Conservation (phyloP, 2,113 vertebrate genomes). For the Lota lota region DNA sequence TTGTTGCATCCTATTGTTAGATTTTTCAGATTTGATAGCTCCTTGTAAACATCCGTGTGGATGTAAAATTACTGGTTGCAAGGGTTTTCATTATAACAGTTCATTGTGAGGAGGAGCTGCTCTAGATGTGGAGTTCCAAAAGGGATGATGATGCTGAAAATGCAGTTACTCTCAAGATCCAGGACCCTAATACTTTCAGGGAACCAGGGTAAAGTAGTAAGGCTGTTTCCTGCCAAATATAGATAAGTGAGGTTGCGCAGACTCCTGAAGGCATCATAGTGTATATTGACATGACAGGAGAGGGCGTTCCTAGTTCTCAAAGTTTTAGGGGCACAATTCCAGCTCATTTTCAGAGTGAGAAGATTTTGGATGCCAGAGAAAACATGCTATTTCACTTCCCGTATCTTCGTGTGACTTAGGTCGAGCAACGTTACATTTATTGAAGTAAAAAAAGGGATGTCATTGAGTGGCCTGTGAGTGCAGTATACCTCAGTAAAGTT, state of each 20-base stretch:
- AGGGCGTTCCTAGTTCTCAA: conserved; percentile 9
- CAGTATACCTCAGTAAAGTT: conserved; percentile 63
- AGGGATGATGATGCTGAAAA: conserved; percentile 52
- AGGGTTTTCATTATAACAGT: conserved; percentile 76
- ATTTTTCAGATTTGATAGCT: conserved; percentile 53
- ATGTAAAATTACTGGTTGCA: conserved; percentile 68
- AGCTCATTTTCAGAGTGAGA: conserved; percentile 52
- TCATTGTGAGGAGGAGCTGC: conserved; percentile 57
- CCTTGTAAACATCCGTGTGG: conserved; percentile 48
- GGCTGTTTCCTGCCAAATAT: conserved; percentile 71
- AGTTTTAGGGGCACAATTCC: conserved; percentile 61
- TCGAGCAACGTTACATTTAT: conserved; percentile 51
- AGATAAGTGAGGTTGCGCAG: conserved; percentile 57
- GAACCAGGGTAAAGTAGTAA: conserved; percentile 65
- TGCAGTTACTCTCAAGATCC: conserved; percentile 65
- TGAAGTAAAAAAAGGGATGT: conserved; percentile 58
- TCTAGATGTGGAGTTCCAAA: conserved; percentile 57
- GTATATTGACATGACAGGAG: conserved; percentile 60
- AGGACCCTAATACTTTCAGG: conserved; percentile 61
- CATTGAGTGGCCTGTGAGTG: conserved; percentile 44
- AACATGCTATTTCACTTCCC: conserved; percentile 23
- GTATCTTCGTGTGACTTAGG: conserved; percentile 63
- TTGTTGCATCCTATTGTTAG: conserved; percentile 80
- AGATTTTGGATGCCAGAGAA: conserved; percentile 69
- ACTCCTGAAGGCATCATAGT: conserved; percentile 53